Evolutionary conservation across 2,797 vertebrate genomes (phyloP).

Genomic region (Rhynchonycteris naso): DNA sequence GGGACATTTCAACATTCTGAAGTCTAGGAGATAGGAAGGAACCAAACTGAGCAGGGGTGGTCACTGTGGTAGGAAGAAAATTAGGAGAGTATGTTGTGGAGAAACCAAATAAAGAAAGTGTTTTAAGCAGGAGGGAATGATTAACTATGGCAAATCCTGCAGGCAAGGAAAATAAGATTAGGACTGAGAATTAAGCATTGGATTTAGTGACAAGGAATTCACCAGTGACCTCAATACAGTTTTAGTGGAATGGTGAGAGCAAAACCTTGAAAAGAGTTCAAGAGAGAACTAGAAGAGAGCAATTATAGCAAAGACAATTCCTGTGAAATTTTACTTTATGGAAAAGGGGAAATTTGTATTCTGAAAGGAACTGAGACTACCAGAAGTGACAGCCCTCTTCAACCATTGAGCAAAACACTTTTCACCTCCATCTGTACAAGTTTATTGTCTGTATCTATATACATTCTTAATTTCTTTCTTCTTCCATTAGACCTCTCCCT

Average conservation of each 20-base stretch:
- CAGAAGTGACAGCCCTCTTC: background rate
- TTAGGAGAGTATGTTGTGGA: background rate
- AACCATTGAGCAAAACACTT: background rate
- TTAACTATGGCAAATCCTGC: background rate
- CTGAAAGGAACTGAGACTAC: background rate
- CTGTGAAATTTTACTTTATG: background rate
- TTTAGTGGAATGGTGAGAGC: background rate
- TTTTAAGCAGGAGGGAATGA: background rate
- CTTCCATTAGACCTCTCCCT: background rate
- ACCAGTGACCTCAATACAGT: slow-evolving; percentile 22
- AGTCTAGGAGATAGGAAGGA: background rate
- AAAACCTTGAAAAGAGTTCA: background rate
- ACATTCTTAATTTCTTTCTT: background rate
- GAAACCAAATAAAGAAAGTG: background rate
- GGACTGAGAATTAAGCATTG: slow-evolving; percentile 44
- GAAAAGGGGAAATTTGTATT: background rate
- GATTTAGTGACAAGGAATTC: slow-evolving; percentile 38
- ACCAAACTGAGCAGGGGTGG: background rate
- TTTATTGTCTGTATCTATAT: background rate
- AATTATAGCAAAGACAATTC: background rate
- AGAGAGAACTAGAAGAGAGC: background rate
- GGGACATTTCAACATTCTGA: background rate
- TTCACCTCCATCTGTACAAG: background rate
- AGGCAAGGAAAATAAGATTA: slow-evolving; percentile 41
- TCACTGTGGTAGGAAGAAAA: background rate